Conservation (phyloP, 1,140 invertebrate genomes). For the Scaptomyza montana region DNA sequence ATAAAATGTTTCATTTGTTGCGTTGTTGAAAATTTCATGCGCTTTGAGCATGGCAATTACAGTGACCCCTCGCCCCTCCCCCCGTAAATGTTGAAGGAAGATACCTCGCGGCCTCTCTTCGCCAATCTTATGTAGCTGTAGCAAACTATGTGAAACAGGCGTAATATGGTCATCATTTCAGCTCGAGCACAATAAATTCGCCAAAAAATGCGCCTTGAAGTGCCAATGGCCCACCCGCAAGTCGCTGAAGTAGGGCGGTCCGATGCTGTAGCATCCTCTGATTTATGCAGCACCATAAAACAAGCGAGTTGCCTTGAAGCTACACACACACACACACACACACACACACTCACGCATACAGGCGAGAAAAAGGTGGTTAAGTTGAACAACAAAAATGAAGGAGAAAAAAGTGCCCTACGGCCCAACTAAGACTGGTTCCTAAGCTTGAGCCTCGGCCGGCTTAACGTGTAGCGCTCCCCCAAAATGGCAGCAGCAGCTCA, state of each 20-base stretch:
- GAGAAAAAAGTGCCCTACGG: neutral
- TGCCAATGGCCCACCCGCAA: conserved; percentile 22
- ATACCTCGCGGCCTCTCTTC: neutral
- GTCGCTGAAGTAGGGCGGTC: neutral
- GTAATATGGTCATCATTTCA: conserved; percentile 46
- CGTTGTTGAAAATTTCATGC: conserved; percentile 77
- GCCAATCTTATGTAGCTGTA: neutral
- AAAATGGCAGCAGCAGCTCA: conserved; percentile 24
- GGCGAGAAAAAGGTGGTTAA: neutral
- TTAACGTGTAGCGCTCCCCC: neutral
- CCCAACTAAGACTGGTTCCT: neutral
- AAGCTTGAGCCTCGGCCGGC: conserved; percentile 1
- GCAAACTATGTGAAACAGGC: conserved; percentile 41
- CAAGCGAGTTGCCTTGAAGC: conserved; percentile 17
- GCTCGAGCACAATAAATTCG: conserved; percentile 42
- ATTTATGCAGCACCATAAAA: conserved; percentile 36
- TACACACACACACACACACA: neutral
- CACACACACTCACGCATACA: neutral
- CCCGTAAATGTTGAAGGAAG: neutral
- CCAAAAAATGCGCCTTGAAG: conserved; percentile 62
- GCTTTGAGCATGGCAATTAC: conserved; percentile 66
- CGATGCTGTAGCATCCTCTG: conserved; percentile 7
- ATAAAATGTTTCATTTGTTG: conserved; percentile 71
- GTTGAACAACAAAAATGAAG: neutral
- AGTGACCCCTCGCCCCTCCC: conserved; percentile 1